Conservation (phyloP, 2,888 invertebrate genomes). For the Agrypnus murinus region DNA sequence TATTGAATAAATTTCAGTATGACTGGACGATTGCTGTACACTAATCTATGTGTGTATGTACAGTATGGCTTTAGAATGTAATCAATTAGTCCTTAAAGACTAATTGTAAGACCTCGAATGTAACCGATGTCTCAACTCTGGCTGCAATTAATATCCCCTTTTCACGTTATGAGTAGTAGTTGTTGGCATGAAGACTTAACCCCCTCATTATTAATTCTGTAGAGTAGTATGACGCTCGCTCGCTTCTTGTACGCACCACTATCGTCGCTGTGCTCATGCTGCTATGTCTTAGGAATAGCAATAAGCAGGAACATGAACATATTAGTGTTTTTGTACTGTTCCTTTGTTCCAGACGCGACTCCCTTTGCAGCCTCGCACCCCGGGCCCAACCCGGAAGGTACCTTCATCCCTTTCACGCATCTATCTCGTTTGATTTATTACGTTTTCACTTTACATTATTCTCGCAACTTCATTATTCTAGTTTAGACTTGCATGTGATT, state of each 20-base stretch:
- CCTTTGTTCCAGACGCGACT: slow-evolving; percentile 70
- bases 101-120: slow-evolving; percentile 21
- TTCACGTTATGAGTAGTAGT: slow-evolving; percentile 37
- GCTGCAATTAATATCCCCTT: slow-evolving; percentile 41
- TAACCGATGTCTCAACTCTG: slow-evolving; percentile 36
- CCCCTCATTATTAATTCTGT: slow-evolving; percentile 53
- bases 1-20: too few relatives aligned
- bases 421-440: slow-evolving; percentile 61
- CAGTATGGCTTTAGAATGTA: slow-evolving; percentile 10
- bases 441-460: slow-evolving; percentile 53
- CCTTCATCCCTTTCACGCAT: slow-evolving; percentile 61
- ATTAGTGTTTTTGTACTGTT: slow-evolving; percentile 67
- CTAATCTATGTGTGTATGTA: not conserved
- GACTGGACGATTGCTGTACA: too few relatives aligned
- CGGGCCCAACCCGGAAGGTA: slow-evolving; percentile 69
- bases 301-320: slow-evolving; percentile 63
- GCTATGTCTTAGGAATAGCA: slow-evolving; percentile 62
- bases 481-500: slow-evolving; percentile 55
- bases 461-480: slow-evolving; percentile 53
- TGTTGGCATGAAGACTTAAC: slow-evolving; percentile 46
- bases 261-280: slow-evolving; percentile 63
- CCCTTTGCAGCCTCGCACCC: slow-evolving; percentile 70
- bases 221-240: slow-evolving; percentile 45
- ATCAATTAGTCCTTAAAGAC: slow-evolving; percentile 34
- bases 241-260: slow-evolving; percentile 71